Evolutionary conservation across 2,113 vertebrate genomes (phyloP), one percentile per base, ranked within the genome.

Genomic region (Collichthys lucidus): DNA sequence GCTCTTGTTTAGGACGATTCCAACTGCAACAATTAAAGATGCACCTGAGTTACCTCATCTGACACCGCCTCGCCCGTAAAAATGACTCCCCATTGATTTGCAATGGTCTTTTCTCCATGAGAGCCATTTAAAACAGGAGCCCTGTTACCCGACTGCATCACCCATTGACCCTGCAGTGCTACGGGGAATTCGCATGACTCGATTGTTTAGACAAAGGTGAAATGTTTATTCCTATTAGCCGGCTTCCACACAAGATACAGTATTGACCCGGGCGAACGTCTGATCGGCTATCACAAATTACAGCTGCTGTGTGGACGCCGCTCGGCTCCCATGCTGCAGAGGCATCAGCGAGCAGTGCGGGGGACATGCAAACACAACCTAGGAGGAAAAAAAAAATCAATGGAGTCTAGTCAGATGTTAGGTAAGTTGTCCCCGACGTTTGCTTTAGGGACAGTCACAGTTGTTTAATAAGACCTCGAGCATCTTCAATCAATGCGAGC

Each of bases 201-300:
- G 65, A 92, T 94, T 92, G 92, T 94, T 93, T 92, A 90, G 89
- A 93, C 90, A 92, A 94, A 94, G 93, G 92, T 93, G 82, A 93
- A 94, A 93, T 94, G 94, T 95, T 94, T 95, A 94, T 88, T 91
- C 93, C 92, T 94, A 92, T 95, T 93, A 93, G 91, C 88, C 73
- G 2, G 67, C 91, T 86, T 81, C 82, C 85, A n/a, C 86, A 81
- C 86, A 53, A 89, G 80, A 91, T 89, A 53, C 82, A 5, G 86
- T 95, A 95, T 95, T 88, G 94, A 96, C 90, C 89, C 4, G 16
- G 35, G 40, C 50, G 76, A 89, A 72, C 47, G 81, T 90, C 82
- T 87, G 86, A 93, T 92, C 87, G 82, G 90, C 91, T 78, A 90
- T 93, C 89, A 88, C 92, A 94, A 91, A 94, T 93, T 93, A 90